These are phyloP conservation scores for Oplegnathus fasciatus DNA, from an alignment of 2,113 vertebrate species.

Conservation along the genomic window DNA sequence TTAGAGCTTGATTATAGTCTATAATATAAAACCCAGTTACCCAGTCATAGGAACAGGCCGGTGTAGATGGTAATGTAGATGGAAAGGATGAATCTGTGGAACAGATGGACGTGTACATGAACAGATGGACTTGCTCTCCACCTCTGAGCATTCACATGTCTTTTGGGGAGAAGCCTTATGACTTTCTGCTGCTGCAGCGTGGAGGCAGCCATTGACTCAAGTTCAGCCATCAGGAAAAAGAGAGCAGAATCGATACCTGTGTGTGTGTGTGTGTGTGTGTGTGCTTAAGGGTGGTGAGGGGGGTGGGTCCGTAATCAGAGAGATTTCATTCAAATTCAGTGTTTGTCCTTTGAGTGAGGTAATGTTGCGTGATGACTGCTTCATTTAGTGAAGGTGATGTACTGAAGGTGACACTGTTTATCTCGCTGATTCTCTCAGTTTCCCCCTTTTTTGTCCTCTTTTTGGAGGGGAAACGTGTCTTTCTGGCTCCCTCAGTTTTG, in stretches of 20 bases:
- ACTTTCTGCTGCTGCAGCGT: conserved; percentile 28
- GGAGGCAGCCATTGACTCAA: conserved; percentile 37
- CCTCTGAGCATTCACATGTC: conserved; percentile 58
- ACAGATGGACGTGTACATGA: conserved; percentile 66
- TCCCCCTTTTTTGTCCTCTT: not conserved
- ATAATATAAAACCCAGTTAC: conserved; percentile 18
- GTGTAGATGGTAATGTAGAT: conserved; percentile 49
- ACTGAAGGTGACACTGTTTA: conserved; percentile 26
- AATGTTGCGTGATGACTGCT: conserved; percentile 31
- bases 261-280: not conserved
- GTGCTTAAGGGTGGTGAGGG: not conserved
- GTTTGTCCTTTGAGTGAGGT: conserved; percentile 35
- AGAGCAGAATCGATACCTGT: conserved; percentile 25
- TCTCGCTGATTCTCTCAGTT: conserved; percentile 11
- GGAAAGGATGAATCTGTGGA: conserved; percentile 57
- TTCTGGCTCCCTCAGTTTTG: conserved; percentile 24
- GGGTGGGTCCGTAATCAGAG: not conserved
- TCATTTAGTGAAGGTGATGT: conserved; percentile 33
- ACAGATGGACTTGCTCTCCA: conserved; percentile 72
- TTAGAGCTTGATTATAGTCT: conserved; percentile 1
- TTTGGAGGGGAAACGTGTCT: conserved; percentile 22
- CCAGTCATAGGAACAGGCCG: conserved; percentile 6
- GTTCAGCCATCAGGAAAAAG: conserved; percentile 33
- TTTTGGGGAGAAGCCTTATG: conserved; percentile 47
- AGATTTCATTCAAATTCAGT: conserved; percentile 31